Conservation (phyloP, 2,113 vertebrate species). For the Dasypus novemcinctus region DNA sequence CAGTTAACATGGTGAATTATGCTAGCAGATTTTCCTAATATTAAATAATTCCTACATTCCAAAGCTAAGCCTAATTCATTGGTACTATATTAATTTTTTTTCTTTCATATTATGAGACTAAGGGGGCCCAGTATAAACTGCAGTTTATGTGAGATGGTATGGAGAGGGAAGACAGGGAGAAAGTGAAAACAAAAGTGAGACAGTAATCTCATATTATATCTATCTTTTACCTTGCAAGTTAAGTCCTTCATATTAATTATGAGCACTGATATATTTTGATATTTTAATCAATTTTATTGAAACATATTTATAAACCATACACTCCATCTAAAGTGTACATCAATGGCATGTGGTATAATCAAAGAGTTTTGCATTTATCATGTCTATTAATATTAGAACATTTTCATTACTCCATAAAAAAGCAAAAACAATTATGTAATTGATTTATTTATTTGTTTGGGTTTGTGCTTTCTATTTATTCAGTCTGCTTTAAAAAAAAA, state of each 20-base stretch:
- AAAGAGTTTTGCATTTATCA: too few species aligned
- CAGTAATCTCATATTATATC: neutral
- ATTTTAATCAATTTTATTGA: too few species aligned
- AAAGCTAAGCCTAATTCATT: neutral
- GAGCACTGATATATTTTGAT: neutral
- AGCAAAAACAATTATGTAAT: too few species aligned
- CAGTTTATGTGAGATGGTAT: neutral
- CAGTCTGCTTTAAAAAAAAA: slow-evolving; percentile 12
- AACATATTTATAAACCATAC: too few species aligned
- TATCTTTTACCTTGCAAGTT: neutral
- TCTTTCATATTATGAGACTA: neutral
- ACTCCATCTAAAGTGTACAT: too few species aligned
- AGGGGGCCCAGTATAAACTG: neutral
- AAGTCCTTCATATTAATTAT: slow-evolving; percentile 6
- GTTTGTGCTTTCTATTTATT: neutral
- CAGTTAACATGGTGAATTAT: neutral
- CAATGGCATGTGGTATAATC: too few species aligned
- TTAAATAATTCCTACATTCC: neutral
- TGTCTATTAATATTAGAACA: too few species aligned
- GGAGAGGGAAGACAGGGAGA: neutral
- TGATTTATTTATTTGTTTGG: neutral
- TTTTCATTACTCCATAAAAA: too few species aligned
- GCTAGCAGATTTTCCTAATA: neutral
- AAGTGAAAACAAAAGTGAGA: neutral
- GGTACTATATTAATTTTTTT: neutral